These are phyloP conservation scores for Dasyprocta punctata DNA, from an alignment of 2,113 vertebrate species.

Conservation along the genomic window DNA sequence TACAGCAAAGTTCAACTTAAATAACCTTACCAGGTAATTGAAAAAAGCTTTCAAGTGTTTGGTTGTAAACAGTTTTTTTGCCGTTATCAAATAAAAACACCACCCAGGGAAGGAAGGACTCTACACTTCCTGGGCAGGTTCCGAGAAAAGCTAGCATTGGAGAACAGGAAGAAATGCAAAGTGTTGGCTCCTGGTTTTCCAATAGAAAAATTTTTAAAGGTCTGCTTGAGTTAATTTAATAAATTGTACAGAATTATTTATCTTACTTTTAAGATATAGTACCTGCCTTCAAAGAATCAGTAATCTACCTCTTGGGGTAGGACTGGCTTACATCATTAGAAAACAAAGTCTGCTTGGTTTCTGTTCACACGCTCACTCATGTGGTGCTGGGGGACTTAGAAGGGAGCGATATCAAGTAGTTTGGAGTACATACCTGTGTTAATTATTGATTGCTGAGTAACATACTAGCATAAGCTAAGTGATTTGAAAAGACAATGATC, in stretches of 20 bases:
- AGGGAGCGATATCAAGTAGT: neutral
- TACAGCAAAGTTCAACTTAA: slow-evolving; percentile 67
- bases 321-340: neutral
- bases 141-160: neutral
- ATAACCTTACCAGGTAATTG: slow-evolving; percentile 78
- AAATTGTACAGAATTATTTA: neutral
- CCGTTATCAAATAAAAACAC: slow-evolving; percentile 63
- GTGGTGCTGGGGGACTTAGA: neutral
- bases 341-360: neutral
- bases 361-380: neutral
- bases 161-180: neutral
- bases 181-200: neutral
- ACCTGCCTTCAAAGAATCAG: neutral
- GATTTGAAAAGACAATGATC: neutral
- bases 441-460: neutral
- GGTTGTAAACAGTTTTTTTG: slow-evolving; percentile 15
- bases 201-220: neutral
- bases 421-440: neutral
- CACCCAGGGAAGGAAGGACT: neutral
- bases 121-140: neutral
- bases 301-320: neutral
- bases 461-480: neutral
- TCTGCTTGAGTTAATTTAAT: slow-evolving; percentile 12
- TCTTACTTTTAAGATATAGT: neutral
- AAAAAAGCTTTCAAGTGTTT: slow-evolving; percentile 56